phyloP scores from a whole-genome alignment of 2,888 invertebrate species.

The Eudemis profundana region DNA sequence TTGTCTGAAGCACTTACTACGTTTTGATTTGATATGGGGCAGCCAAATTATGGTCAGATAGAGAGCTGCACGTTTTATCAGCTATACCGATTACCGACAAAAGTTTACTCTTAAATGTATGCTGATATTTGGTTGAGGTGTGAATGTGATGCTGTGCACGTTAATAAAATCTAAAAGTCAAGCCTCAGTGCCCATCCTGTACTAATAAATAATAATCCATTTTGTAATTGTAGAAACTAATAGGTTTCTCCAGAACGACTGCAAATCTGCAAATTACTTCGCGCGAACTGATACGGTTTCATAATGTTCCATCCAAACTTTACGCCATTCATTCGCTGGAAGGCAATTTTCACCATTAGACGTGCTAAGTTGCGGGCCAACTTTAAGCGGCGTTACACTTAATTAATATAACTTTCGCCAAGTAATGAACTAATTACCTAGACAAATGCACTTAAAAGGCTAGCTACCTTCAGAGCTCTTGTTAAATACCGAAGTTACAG shows the following conservation, averaged over 20 bases:
- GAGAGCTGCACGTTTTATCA: too few species aligned
- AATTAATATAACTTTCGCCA: constrained; percentile 33
- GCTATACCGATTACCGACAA: too few species aligned
- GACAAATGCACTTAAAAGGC: constrained; percentile 16
- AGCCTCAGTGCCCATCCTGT: too few species aligned
- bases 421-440: constrained; percentile 26
- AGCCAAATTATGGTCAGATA: too few species aligned
- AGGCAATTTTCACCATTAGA: constrained; percentile 38
- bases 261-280: constrained; percentile 11
- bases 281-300: constrained; percentile 23
- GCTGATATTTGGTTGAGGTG: too few species aligned
- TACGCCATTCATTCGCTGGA: constrained; percentile 25
- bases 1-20: too few species aligned
- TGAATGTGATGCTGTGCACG: too few species aligned
- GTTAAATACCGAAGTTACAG: background rate
- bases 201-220: too few species aligned
- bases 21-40: too few species aligned
- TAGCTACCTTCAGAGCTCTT: background rate
- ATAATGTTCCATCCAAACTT: constrained; percentile 23
- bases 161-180: too few species aligned
- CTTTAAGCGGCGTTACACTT: constrained; percentile 28
- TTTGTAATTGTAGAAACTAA: constrained; percentile 4
- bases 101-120: too few species aligned
- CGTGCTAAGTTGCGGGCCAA: constrained; percentile 28
- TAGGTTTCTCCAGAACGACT: constrained; percentile 10